These are phyloP conservation scores for Drosophila insularis DNA, from an alignment of 1,140 invertebrate species.

Conservation along the genomic window DNA sequence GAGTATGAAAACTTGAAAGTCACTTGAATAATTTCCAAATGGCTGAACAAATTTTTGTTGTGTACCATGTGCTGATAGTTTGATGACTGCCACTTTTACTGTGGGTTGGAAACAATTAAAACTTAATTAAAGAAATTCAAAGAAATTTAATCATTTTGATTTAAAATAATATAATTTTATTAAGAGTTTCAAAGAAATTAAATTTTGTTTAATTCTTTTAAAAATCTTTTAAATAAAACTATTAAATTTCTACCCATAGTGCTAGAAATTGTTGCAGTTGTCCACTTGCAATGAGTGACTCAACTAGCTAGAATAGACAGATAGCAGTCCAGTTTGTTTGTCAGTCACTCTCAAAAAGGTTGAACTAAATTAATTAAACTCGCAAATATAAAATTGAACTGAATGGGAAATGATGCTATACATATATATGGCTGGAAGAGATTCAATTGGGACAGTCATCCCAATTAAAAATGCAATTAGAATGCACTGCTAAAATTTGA, in stretches of 20 bases:
- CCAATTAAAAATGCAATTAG: conserved; percentile 43
- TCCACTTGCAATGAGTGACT: conserved; percentile 42
- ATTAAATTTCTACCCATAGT: conserved; percentile 20
- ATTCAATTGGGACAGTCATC: conserved; percentile 8
- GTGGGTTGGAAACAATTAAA: not conserved
- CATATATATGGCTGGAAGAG: not conserved
- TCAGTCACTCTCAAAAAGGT: conserved; percentile 54
- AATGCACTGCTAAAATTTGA: conserved; percentile 37
- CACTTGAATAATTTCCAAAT: conserved; percentile 73
- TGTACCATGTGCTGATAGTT: conserved; percentile 20
- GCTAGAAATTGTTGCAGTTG: conserved; percentile 37
- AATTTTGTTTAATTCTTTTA: not conserved
- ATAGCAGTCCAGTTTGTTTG: not conserved
- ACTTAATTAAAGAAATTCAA: not conserved
- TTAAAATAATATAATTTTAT: not conserved
- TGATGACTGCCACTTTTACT: conserved; percentile 15
- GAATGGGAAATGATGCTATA: conserved; percentile 7
- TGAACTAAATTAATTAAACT: conserved; percentile 77
- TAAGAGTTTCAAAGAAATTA: not conserved
- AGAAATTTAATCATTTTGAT: not conserved
- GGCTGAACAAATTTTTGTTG: conserved; percentile 71
- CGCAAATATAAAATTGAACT: conserved; percentile 70
- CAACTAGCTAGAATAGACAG: conserved; percentile 13
- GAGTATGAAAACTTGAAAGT: conserved; percentile 53
- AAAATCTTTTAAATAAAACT: not conserved